These are phyloP conservation scores for Montipora capricornis DNA, from an alignment of 64 coral and sea anemone species.

Conservation along the genomic window DNA sequence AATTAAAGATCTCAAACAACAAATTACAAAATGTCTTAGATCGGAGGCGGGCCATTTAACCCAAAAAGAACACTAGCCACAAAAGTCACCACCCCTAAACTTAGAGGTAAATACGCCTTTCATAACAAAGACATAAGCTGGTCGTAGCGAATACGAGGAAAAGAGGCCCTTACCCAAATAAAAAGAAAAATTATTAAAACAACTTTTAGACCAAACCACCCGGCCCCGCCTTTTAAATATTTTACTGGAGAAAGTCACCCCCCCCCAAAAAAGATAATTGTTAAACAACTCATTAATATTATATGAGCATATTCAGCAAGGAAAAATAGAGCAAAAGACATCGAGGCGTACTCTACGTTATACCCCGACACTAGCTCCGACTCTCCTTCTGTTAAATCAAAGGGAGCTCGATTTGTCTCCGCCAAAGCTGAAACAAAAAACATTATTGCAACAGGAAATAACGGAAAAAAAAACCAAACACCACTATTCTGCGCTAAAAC, in stretches of 20 bases:
- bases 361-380: slow-evolving; percentile 89
- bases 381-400: slow-evolving; percentile 85
- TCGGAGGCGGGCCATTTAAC: slow-evolving; percentile 75
- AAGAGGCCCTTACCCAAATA: slow-evolving; percentile 85
- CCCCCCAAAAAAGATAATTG: slow-evolving; percentile 69
- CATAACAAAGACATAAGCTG: slow-evolving; percentile 82
- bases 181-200: slow-evolving; percentile 85
- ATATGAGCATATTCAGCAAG: slow-evolving; percentile 87
- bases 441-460: no score
- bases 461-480: slow-evolving; percentile 14
- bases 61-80: slow-evolving; percentile 76
- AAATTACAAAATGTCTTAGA: slow-evolving; percentile 7
- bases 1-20: no score
- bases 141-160: slow-evolving; percentile 79
- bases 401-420: slow-evolving; percentile 86
- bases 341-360: slow-evolving; percentile 82
- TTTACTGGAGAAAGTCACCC: slow-evolving; percentile 66
- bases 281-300: slow-evolving; percentile 87
- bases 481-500: slow-evolving; percentile 32
- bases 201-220: slow-evolving; percentile 79
- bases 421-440: no score
- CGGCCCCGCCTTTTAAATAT: slow-evolving; percentile 73
- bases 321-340: slow-evolving; percentile 89
- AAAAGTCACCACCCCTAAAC: slow-evolving; percentile 76
- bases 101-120: slow-evolving; percentile 77